These are phyloP conservation scores for Leptobrachium leishanense DNA, from an alignment of 2,113 vertebrate genomes.

Conservation along the genomic window DNA sequence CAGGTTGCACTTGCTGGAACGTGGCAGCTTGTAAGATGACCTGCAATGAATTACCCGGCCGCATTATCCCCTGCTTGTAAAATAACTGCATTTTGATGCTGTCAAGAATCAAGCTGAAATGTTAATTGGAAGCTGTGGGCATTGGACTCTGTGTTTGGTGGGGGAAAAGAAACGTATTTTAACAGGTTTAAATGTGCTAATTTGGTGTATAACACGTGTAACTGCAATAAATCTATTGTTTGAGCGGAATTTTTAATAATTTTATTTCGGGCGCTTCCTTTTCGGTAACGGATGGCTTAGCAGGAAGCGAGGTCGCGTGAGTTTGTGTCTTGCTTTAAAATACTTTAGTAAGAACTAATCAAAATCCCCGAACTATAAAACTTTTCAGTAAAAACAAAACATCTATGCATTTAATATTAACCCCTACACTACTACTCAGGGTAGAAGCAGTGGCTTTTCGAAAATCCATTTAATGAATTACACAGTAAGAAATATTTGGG, in stretches of 20 bases:
- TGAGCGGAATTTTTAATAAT: background rate
- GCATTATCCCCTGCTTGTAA: constrained; percentile 21
- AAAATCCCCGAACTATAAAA: no score
- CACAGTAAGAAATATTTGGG: no score
- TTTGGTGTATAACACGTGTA: constrained; percentile 13
- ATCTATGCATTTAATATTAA: no score
- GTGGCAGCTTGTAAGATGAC: constrained; percentile 19
- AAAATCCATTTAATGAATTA: no score
- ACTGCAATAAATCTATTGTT: background rate
- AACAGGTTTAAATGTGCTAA: constrained; percentile 12
- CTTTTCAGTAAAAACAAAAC: no score
- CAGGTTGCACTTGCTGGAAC: constrained; percentile 34
- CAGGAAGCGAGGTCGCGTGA: no score
- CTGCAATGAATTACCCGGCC: constrained; percentile 26
- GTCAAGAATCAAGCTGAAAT: constrained; percentile 27
- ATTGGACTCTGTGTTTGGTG: constrained; percentile 8
- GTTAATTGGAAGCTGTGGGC: constrained; percentile 34
- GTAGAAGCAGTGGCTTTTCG: no score
- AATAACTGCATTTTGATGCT: constrained; percentile 29
- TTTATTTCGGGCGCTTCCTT: background rate
- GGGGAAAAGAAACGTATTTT: constrained; percentile 1
- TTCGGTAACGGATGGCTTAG: no score
- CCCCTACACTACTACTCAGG: no score
- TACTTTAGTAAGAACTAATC: no score
- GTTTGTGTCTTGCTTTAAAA: no score